Evolutionary conservation across 2,888 invertebrate genomes (phyloP), one percentile per base, ranked within the genome.

Genomic region (Drosophila parthenogenetica): DNA sequence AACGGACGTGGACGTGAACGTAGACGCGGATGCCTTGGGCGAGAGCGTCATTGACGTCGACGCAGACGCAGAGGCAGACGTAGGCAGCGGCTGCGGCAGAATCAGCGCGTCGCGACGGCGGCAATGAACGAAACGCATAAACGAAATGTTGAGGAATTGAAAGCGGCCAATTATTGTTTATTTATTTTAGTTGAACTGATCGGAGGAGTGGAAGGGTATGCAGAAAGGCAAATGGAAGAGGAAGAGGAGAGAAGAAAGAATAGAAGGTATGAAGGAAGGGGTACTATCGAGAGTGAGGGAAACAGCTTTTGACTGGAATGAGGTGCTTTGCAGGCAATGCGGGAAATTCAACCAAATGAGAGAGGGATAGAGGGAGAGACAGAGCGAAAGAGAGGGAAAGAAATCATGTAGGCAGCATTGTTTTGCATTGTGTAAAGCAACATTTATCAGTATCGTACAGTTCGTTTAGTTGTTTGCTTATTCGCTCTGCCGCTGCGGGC

Each of bases 121-220:
- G 73, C 78, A 73, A 73, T 77, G 77, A 75, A 75, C 68, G 78
- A 57, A 77, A 77, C 68, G 78, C 73, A 73, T 75, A 63, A 68
- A 77, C 60, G 63, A 77, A 77, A 77, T 75, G 58, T 68, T 54
- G 49, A 68, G 60, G 73, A 77, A 75, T 77, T 68, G 73, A 77
- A 68, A 68, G 68, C 63, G 71, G 68, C 74, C 81, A 77, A 81
- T 84, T 81, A 81, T 84, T 81, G 85, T 87, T 87, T 81, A 77
- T 84, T 81, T 87, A 72, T 70, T 70, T 71, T 46, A 65, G 48
- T 64, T 60, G 62, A 62, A 57, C 73, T 43, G 62, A 25, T 68
- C 69, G 53, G 32, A 14, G 19, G 16, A 35, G 10, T 48, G 46
- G 17, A n/a, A 17, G 39, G 17, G 39, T 5, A 2, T 29, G 16